Evolutionary conservation across 2,888 invertebrate genomes (phyloP), one percentile per base, ranked within the genome.

Genomic region (Aleiodes leptofemur): DNA sequence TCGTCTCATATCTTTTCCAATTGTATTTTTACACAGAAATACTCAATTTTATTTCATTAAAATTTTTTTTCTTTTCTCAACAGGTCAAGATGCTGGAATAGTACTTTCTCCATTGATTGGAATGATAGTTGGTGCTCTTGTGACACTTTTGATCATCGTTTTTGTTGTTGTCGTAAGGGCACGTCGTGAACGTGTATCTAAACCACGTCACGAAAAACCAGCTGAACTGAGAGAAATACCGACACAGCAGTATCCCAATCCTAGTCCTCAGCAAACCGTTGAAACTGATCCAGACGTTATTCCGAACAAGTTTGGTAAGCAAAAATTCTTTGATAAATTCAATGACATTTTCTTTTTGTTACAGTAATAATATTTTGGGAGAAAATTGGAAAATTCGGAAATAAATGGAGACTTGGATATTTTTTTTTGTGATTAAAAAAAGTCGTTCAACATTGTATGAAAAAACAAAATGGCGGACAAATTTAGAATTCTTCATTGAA

Each of bases 281-380:
- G 93, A 93, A 84, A 91, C 92, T 82, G 94, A 95, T 90, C 94
- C 94, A 16, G 94, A 95, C 89, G 93, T 94, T 77, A 94, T 95
- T 87, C 94, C 94, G 79, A 94, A 94, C 78, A 94, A 94, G 91
- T 94, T 93, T 83, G 94, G 94, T 94, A 90, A 90, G 90, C 83
- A 73, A 70, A 74, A 72, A 55, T 23, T 7, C 43, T 64, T 64
- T 16, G 4, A n/a, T n/a, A n/a, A 34, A 34, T n/a, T 59, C 34
- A 59, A 14, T n/a, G 69, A 6, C 55, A 8, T 55, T 72, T 43
- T 43, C 43, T 43, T 43, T 43, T 43, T 11, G 9, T 43, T 11
- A 8, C 38, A 7, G 6, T 8, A 38, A 38, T 38, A 38, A 38
- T 38, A 38, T 38, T 38, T 38, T 3, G 38, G 1, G 38, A 38